phyloP scores from a whole-genome alignment of 2,113 vertebrate species.

The Megaceryle torquata region DNA sequence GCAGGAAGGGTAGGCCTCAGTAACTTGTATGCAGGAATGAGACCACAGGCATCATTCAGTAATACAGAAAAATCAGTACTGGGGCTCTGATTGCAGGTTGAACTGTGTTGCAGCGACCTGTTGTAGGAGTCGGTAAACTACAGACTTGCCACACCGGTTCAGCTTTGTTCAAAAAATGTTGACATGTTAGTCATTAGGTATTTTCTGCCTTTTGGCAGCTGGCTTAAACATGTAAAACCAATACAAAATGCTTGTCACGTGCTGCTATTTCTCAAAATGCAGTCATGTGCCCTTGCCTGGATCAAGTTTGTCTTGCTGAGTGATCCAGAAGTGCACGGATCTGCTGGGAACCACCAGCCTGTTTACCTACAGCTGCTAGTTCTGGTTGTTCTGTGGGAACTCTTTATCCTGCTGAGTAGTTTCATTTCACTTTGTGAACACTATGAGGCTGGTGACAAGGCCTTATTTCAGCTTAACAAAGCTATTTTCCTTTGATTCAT shows the following conservation, averaged over 20 bases:
- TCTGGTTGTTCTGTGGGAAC: background rate
- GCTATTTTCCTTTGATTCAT: background rate
- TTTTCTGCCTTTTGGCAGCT: background rate
- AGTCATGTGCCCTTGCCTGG: background rate
- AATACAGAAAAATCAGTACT: background rate
- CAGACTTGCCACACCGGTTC: background rate
- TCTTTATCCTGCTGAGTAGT: background rate
- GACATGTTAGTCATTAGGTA: background rate
- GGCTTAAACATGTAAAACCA: background rate
- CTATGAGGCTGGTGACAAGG: fast-evolving
- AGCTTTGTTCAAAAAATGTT: background rate
- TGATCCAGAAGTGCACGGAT: background rate
- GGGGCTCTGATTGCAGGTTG: background rate
- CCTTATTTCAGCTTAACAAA: background rate
- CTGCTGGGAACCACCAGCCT: background rate
- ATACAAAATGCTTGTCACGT: background rate
- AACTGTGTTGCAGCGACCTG: fast-evolving
- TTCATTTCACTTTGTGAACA: background rate
- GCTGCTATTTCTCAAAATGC: background rate
- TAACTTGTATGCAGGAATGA: background rate
- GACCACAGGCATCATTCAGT: background rate
- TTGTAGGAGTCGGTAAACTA: background rate
- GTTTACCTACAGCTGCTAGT: background rate
- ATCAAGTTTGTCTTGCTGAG: background rate
- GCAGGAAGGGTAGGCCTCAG: fast-evolving